These are phyloP conservation scores for Allochrocebus solatus DNA, from an alignment of 2,797 vertebrate genomes.

Conservation along the genomic window DNA sequence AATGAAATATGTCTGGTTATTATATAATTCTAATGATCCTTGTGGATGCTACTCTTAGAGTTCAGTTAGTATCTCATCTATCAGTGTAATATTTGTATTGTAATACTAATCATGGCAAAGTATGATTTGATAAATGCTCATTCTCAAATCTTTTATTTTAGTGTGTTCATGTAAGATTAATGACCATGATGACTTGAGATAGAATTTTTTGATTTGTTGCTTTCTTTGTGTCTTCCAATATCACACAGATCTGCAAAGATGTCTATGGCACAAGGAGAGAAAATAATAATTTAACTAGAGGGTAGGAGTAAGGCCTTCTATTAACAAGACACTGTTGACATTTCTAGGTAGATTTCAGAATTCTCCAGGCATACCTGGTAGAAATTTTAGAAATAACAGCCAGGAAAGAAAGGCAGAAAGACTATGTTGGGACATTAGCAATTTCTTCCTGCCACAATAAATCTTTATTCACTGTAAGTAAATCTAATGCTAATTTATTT, in stretches of 20 bases:
- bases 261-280: neutral
- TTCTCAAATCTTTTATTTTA: conserved; percentile 73
- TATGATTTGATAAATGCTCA: neutral
- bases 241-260: neutral
- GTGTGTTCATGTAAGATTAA: conserved; percentile 77
- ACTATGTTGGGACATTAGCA: neutral
- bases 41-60: neutral
- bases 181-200: conserved; percentile 71
- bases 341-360: neutral
- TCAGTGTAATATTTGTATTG: neutral
- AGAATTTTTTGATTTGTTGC: conserved; percentile 67
- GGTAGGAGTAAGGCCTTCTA: neutral
- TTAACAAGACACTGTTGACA: neutral
- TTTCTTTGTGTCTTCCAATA: conserved; percentile 29
- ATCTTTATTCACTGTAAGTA: neutral
- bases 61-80: neutral
- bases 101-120: neutral
- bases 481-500: conserved; percentile 5
- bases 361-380: neutral
- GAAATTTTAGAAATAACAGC: neutral
- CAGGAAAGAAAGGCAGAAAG: neutral
- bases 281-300: neutral
- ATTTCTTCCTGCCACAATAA: neutral
- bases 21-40: neutral
- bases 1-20: neutral